Conservation (phyloP, 2,888 invertebrate species). For the Crepidodera aurea region DNA sequence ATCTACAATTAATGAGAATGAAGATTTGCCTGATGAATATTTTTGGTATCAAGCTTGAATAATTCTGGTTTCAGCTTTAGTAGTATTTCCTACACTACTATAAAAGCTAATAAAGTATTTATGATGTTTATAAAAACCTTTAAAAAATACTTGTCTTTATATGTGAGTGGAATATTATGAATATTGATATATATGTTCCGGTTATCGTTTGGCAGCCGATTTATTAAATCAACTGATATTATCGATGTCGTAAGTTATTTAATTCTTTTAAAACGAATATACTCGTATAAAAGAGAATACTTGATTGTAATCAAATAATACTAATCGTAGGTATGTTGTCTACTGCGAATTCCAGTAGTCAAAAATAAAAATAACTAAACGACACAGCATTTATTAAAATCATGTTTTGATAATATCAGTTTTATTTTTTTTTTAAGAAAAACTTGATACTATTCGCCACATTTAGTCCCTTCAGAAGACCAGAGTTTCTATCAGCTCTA, state of each 20-base stretch:
- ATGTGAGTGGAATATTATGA: too few species aligned
- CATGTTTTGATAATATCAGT: conserved; percentile 3
- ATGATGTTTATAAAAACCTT: too few species aligned
- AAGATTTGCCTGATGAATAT: conserved; percentile 46
- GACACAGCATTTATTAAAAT: not conserved
- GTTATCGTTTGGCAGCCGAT: conserved; percentile 14
- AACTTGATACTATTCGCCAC: too few species aligned
- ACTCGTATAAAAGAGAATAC: not conserved
- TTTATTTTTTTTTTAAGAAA: not conserved
- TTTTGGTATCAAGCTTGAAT: conserved; percentile 43
- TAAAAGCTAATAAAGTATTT: too few species aligned
- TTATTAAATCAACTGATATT: conserved; percentile 17
- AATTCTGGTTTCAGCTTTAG: conserved; percentile 22
- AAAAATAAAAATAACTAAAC: not conserved
- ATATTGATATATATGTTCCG: not conserved
- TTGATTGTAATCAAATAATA: not conserved
- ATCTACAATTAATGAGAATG: conserved; percentile 58
- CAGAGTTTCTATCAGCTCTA: too few species aligned
- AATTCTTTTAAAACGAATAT: not conserved
- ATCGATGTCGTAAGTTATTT: conserved; percentile 11
- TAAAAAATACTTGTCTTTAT: too few species aligned
- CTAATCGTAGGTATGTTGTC: conserved; percentile 3
- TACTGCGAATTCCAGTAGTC: not conserved
- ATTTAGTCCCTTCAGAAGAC: too few species aligned
- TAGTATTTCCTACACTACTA: too few species aligned